Conservation (phyloP, 2,113 vertebrate species). For the Xiphias gladius region DNA sequence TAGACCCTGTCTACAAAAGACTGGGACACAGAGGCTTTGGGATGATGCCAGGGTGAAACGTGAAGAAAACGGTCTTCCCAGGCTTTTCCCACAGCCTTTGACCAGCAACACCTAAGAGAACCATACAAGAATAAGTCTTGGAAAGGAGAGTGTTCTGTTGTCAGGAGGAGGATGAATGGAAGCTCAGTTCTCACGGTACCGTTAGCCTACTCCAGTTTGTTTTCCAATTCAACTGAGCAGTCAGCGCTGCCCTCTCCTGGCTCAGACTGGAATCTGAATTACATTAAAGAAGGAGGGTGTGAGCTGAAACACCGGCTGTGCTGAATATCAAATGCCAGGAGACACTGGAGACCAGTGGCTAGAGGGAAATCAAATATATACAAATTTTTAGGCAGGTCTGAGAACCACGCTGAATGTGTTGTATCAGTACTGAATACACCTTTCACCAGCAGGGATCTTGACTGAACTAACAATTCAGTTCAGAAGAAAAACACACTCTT, state of each 20-base stretch:
- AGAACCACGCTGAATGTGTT: constrained; percentile 10
- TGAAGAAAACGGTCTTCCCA: constrained; percentile 45
- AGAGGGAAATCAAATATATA: constrained; percentile 36
- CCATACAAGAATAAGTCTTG: constrained; percentile 57
- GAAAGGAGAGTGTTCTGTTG: constrained; percentile 59
- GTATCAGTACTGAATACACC: neutral
- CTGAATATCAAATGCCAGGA: constrained; percentile 47
- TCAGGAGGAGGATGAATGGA: constrained; percentile 56
- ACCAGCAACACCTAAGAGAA: constrained; percentile 56
- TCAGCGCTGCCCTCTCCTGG: constrained; percentile 75
- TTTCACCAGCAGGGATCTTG: neutral
- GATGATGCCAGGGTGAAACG: constrained; percentile 56
- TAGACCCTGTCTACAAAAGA: constrained; percentile 49
- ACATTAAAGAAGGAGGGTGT: constrained; percentile 13
- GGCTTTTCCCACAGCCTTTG: constrained; percentile 78
- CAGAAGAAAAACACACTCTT: constrained; percentile 6
- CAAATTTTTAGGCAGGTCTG: neutral
- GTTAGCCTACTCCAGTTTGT: constrained; percentile 60
- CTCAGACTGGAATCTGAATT: constrained; percentile 29
- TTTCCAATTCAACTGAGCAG: constrained; percentile 34
- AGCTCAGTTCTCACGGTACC: constrained; percentile 56
- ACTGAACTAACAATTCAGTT: constrained; percentile 2
- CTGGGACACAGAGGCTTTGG: constrained; percentile 42
- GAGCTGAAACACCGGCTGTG: constrained; percentile 23
- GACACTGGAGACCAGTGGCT: neutral